These are phyloP conservation scores for Rhipidura dahli DNA, from an alignment of 2,113 vertebrate species.

Conservation along the genomic window DNA sequence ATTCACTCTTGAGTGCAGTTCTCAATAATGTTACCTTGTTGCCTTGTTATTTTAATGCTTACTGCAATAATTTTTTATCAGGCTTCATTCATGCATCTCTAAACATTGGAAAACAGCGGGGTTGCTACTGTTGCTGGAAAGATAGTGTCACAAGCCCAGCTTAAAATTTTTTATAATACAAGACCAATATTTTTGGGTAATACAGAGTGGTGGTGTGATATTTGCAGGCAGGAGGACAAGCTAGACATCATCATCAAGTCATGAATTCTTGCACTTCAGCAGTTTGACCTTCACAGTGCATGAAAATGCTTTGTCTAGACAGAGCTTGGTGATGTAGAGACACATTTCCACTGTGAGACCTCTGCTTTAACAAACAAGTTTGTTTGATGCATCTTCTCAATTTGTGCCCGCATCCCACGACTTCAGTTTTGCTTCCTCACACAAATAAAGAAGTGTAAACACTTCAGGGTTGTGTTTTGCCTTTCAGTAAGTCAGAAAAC, in stretches of 20 bases:
- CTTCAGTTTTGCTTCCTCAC: background rate
- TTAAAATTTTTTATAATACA: background rate
- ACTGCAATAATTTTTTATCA: background rate
- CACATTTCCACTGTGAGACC: background rate
- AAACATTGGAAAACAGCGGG: background rate
- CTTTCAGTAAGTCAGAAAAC: background rate
- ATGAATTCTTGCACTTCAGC: background rate
- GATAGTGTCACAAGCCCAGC: fast-evolving
- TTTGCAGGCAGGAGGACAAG: background rate
- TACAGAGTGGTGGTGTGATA: background rate
- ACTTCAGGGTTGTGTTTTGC: background rate
- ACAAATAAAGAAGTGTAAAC: background rate
- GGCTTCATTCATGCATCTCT: background rate
- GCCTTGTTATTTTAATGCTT: background rate
- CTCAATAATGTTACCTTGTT: background rate
- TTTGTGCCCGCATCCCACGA: background rate
- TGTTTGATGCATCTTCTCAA: background rate
- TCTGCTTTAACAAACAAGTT: background rate
- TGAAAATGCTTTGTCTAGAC: background rate
- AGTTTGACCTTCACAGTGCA: background rate
- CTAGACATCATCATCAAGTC: background rate
- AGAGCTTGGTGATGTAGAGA: background rate
- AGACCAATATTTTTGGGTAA: background rate
- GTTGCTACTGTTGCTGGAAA: background rate
- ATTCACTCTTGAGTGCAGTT: background rate